Evolutionary conservation across 2,888 invertebrate genomes (phyloP).

Genomic region (Cremastinae sp.): DNA sequence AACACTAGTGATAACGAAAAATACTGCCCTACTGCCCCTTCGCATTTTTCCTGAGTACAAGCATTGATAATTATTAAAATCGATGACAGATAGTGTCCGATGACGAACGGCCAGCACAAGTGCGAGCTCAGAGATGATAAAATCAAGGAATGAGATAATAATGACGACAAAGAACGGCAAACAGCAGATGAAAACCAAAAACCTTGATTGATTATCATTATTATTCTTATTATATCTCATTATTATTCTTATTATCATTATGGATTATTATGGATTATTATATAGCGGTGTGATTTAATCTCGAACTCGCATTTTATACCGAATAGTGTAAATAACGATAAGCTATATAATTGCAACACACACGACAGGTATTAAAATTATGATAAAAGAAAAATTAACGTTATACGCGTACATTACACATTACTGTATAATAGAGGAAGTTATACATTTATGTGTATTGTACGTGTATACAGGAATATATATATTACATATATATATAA

Average conservation of each 20-base stretch:
- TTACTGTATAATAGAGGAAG: conserved; percentile 15
- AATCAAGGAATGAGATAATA: background rate
- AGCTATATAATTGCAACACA: conserved; percentile 74
- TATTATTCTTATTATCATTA: too few relatives aligned
- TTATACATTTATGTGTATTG: background rate
- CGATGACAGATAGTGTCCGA: conserved; percentile 78
- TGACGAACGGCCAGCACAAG: conserved; percentile 20
- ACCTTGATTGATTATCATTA: conserved; percentile 58
- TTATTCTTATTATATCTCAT: conserved; percentile 41
- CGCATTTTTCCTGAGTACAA: conserved; percentile 79
- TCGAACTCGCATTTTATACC: conserved; percentile 80
- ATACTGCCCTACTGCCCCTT: conserved; percentile 78
- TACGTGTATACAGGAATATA: conserved; percentile 69
- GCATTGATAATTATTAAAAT: conserved; percentile 79
- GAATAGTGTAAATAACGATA: conserved; percentile 79
- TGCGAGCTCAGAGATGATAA: too few relatives aligned
- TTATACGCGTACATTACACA: conserved; percentile 29
- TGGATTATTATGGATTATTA: conserved; percentile 51
- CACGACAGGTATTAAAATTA: conserved; percentile 76
- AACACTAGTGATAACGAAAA: conserved; percentile 79
- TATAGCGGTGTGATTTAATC: conserved; percentile 78
- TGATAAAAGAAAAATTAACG: conserved; percentile 76
- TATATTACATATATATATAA: conserved; percentile 42
- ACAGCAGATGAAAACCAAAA: conserved; percentile 52
- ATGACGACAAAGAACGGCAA: conserved; percentile 2